These are phyloP conservation scores for Tiliacea citrago DNA, from an alignment of 2,888 invertebrate species.

Conservation along the genomic window DNA sequence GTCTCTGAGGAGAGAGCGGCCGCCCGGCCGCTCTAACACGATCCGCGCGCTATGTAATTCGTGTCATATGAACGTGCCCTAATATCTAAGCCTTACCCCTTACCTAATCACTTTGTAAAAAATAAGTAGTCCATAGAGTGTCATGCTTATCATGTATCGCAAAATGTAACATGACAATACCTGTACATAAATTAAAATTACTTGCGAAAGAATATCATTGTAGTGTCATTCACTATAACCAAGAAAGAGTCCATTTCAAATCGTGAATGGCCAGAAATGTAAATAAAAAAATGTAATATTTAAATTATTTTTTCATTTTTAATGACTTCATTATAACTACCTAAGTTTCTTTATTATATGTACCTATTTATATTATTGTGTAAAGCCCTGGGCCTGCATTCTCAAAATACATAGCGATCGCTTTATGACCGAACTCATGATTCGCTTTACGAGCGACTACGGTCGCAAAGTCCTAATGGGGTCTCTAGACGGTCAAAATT, in stretches of 20 bases:
- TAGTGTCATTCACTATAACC: conserved; percentile 19
- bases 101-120: conserved; percentile 25
- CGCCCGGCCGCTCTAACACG: too few species aligned
- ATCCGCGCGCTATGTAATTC: background rate
- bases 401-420: too few species aligned
- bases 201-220: conserved; percentile 7
- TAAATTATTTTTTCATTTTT: conserved; percentile 46
- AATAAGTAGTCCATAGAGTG: conserved; percentile 25
- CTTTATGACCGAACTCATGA: too few species aligned
- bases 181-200: conserved; percentile 44
- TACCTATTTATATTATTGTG: conserved; percentile 14
- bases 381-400: too few species aligned
- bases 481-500: too few species aligned
- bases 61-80: background rate
- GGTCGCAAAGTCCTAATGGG: too few species aligned
- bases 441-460: too few species aligned
- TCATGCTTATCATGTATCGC: conserved; percentile 23
- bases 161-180: conserved; percentile 52
- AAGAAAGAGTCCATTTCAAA: conserved; percentile 25
- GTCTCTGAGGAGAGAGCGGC: background rate
- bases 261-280: conserved; percentile 39
- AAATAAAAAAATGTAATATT: conserved; percentile 50
- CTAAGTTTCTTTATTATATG: conserved; percentile 23
- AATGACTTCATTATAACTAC: conserved; percentile 14
- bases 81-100: too few species aligned